Conservation (phyloP, 2,888 invertebrate species). For the Busseola fusca region DNA sequence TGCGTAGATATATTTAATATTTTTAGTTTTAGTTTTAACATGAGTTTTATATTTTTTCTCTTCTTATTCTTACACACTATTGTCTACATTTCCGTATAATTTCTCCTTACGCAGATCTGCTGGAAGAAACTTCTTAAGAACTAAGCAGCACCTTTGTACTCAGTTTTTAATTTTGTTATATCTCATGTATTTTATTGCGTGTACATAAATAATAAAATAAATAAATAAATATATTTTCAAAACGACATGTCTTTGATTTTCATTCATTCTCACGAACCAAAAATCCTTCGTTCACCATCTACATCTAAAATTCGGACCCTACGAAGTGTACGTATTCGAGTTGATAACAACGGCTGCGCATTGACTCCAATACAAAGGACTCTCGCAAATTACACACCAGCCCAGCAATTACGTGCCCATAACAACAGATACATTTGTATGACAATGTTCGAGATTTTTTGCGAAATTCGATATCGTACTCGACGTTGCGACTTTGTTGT, state of each 20-base stretch:
- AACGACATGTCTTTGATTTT: neutral
- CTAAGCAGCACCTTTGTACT: too few species aligned
- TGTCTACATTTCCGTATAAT: too few species aligned
- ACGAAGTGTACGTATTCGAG: slow-evolving; percentile 60
- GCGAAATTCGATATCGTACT: slow-evolving; percentile 79
- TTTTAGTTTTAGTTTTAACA: too few species aligned
- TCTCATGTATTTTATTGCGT: too few species aligned
- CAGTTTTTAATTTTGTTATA: too few species aligned
- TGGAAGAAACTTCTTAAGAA: too few species aligned
- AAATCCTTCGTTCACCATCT: slow-evolving; percentile 38
- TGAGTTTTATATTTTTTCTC: too few species aligned
- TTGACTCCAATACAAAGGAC: slow-evolving; percentile 78
- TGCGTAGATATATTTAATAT: too few species aligned
- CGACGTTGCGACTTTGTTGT: slow-evolving; percentile 60
- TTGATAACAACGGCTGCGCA: slow-evolving; percentile 73
- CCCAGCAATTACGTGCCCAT: slow-evolving; percentile 80
- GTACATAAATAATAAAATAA: too few species aligned
- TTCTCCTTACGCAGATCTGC: too few species aligned
- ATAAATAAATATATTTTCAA: neutral
- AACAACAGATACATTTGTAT: slow-evolving; percentile 89
- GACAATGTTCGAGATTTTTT: slow-evolving; percentile 84
- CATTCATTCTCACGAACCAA: slow-evolving; percentile 47
- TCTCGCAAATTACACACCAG: slow-evolving; percentile 84
- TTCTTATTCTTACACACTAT: too few species aligned
- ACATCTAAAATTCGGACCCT: slow-evolving; percentile 60